Conservation (phyloP, 2,113 vertebrate species). For the Steatornis caripensis region DNA sequence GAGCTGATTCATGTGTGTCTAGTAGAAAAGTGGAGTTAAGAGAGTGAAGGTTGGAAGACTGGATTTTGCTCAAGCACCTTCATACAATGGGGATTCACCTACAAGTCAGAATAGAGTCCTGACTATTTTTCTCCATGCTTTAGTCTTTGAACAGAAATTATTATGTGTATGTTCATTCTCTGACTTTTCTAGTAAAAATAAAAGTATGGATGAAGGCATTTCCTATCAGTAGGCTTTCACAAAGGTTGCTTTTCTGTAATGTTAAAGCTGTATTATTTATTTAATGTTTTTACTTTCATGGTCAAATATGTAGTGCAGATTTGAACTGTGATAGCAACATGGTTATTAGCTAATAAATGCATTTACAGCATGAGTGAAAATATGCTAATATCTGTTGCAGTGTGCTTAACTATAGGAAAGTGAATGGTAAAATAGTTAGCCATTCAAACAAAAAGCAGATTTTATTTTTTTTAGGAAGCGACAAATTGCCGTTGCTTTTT, state of each 20-base stretch:
- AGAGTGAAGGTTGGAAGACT: not conserved
- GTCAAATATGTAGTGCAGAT: not conserved
- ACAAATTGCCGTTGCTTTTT: not conserved
- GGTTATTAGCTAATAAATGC: not conserved
- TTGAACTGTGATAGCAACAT: not conserved
- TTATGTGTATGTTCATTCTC: not conserved
- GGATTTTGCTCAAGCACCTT: not conserved
- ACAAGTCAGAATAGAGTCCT: not conserved
- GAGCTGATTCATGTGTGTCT: not conserved
- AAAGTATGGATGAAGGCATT: not conserved
- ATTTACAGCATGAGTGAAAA: not conserved
- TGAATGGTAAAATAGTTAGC: not conserved
- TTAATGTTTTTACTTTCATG: not conserved
- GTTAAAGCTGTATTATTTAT: not conserved
- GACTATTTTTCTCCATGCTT: not conserved
- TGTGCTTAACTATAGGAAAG: not conserved
- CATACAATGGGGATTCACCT: not conserved
- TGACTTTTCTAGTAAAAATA: not conserved
- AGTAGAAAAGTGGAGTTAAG: not conserved
- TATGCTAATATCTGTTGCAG: not conserved
- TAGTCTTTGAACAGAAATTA: not conserved
- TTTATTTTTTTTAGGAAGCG: not conserved
- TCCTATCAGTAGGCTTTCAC: not conserved
- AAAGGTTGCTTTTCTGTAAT: not conserved
- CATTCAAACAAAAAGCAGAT: not conserved